Conservation (phyloP, 2,797 vertebrate genomes). For the Aphelocoma californica region DNA sequence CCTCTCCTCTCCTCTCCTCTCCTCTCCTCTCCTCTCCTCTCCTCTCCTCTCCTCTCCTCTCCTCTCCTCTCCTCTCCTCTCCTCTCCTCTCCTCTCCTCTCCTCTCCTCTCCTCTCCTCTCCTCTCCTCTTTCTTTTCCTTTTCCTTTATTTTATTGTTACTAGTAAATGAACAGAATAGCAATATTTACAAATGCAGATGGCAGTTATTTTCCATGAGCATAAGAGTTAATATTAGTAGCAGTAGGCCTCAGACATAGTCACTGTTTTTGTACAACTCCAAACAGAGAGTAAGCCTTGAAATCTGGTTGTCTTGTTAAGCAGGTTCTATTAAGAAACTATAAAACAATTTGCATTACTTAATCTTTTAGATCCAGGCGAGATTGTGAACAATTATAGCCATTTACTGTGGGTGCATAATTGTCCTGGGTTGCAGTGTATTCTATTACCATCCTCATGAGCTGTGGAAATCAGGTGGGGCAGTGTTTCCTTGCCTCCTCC, state of each 20-base stretch:
- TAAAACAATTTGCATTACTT: slow-evolving; percentile 76
- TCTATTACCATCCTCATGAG: too few species aligned
- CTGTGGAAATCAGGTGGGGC: too few species aligned
- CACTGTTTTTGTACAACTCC: neutral
- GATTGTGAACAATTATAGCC: slow-evolving; percentile 72
- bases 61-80: too few species aligned
- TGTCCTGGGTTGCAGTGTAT: too few species aligned
- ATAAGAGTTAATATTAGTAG: neutral
- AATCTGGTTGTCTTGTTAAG: slow-evolving; percentile 75
- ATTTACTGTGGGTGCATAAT: slow-evolving; percentile 67
- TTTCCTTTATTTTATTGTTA: neutral
- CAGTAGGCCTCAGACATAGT: neutral
- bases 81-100: too few species aligned
- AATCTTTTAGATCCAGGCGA: slow-evolving; percentile 74
- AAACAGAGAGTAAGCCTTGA: slow-evolving; percentile 63
- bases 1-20: too few species aligned
- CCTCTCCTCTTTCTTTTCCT: too few species aligned
- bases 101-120: too few species aligned
- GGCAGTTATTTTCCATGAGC: neutral
- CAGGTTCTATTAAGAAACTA: slow-evolving; percentile 67
- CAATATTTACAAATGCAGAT: neutral
- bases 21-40: too few species aligned
- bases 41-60: too few species aligned
- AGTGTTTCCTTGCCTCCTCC: too few species aligned
- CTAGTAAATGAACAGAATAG: neutral